Conservation (phyloP, 2,113 vertebrate species). For the Hemicordylus capensis region DNA sequence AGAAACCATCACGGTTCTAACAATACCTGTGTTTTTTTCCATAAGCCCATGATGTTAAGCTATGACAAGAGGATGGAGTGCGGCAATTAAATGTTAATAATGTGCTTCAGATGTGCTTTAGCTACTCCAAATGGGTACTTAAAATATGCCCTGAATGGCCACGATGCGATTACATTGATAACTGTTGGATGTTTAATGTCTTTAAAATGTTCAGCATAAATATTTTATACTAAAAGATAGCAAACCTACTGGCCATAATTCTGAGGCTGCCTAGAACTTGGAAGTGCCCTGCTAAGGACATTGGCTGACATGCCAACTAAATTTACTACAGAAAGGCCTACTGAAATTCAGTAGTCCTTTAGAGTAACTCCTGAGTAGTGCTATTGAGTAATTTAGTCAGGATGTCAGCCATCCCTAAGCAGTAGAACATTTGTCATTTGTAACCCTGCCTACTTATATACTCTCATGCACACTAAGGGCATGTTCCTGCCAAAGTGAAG, state of each 20-base stretch:
- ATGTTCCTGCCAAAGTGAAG: neutral
- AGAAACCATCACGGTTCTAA: neutral
- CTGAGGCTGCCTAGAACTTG: neutral
- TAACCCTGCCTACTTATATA: no score
- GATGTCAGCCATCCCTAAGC: no score
- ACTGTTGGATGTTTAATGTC: neutral
- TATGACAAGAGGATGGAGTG: neutral
- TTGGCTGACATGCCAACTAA: no score
- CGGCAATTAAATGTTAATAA: conserved; percentile 23
- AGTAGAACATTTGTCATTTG: neutral
- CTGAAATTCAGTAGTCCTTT: no score
- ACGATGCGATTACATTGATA: neutral
- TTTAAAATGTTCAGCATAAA: neutral
- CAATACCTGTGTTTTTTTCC: neutral
- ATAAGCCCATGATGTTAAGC: neutral
- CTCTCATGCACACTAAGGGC: neutral
- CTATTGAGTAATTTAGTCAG: no score
- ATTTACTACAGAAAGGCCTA: no score
- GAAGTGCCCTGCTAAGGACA: neutral
- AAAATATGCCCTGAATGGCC: neutral
- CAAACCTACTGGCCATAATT: neutral
- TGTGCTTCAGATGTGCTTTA: neutral
- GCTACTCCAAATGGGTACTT: neutral
- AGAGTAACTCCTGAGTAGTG: no score
- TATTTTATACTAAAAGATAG: neutral